Percentiles rank a stretch among this genome's conserved stretches.
Conservation (phyloP, 2,888 invertebrate species). For the Andricus quercusramuli region DNA sequence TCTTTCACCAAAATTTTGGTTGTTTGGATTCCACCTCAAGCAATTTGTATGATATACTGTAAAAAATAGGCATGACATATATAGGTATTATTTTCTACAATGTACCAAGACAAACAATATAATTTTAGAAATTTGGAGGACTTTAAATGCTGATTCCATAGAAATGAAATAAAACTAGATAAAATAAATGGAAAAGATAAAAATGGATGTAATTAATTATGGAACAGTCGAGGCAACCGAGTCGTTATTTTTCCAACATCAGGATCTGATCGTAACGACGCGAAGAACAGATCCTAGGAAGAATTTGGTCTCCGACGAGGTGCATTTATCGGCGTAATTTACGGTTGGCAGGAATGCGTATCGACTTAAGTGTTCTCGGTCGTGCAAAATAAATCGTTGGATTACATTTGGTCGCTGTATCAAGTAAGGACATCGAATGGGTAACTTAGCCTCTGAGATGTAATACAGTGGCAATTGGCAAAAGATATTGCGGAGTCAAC, state of each 20-base stretch:
- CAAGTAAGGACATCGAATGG: slow-evolving; percentile 46
- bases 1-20: no score
- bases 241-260: background rate
- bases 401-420: slow-evolving; percentile 57
- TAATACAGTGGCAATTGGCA: slow-evolving; percentile 9
- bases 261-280: background rate
- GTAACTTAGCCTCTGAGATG: slow-evolving; percentile 9
- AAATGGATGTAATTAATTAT: background rate
- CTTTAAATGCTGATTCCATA: background rate
- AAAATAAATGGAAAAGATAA: background rate
- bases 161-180: background rate
- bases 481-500: background rate
- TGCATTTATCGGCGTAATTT: slow-evolving; percentile 56
- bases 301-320: slow-evolving; percentile 17
- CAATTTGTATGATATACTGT: no score
- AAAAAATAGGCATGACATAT: no score
- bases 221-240: background rate
- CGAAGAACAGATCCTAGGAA: background rate
- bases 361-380: slow-evolving; percentile 56
- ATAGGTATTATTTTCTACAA: no score
- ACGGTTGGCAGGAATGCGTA: slow-evolving; percentile 39
- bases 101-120: no score
- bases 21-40: no score
- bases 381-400: slow-evolving; percentile 61
- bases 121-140: no score